Evolutionary conservation across 1,140 invertebrate genomes (phyloP), one percentile per base, ranked within the genome.

Genomic region (Diploscapter pachys): DNA sequence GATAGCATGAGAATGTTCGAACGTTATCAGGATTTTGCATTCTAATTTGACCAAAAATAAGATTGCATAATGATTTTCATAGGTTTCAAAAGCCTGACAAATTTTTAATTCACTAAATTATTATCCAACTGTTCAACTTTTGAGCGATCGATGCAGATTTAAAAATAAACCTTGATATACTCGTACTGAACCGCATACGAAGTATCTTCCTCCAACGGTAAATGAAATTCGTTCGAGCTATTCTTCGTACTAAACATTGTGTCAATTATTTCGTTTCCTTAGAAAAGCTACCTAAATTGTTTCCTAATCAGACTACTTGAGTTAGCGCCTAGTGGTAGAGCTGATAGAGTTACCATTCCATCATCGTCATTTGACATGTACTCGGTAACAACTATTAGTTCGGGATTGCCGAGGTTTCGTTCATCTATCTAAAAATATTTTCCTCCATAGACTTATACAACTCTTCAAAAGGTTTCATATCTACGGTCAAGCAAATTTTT

Each of bases 121-220:
- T 31, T 31, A 31, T 31, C 1, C 31, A 31, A 31, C 1, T 31
- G 31, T 31, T 31, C 31, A 31, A 31, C 1, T 31, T 31, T 1
- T 31, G 31, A 31, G 31, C 31, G 31, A 31, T 31, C 31, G 31
- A 31, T 31, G 31, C 1, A 31, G 31, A 31, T 31, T 31, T 31
- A 31, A 31, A 31, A 31, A 31, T 31, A 31, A 31, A 31, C 31
- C 71, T 84, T 84, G n/a, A 73, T 74, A 70, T 84, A 84, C 11
- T 79, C 80, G 74, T 84, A 84, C 59, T 75, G 75, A 2, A 85
- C 80, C 3, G 83, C 83, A 70, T 84, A 84, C 49, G 80, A 74
- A 6, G 73, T 74, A n/a, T 75, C 69, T 6, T 82, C 71, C 57
- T 81, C 78, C 53, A 84, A 63, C 31, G 78, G 59, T 3, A 80